Conservation (phyloP, 2,797 vertebrate species). For the Sparus aurata region DNA sequence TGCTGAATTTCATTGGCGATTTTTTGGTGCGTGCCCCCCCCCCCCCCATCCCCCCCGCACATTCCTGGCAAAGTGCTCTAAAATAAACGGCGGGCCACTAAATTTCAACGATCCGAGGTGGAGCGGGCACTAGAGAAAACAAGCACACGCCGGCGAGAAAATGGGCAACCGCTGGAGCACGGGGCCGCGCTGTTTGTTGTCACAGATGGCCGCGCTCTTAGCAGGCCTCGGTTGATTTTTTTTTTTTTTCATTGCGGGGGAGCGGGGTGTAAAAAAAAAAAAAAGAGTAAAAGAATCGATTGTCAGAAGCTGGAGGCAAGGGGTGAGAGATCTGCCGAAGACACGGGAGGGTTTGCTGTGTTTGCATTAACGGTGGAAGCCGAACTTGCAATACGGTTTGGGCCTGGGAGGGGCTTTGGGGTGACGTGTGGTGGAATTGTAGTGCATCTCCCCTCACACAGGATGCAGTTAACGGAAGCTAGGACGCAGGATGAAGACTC, state of each 20-base stretch:
- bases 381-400: background rate
- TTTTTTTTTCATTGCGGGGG: constrained; percentile 32
- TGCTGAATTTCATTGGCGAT: constrained; percentile 41
- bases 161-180: constrained; percentile 55
- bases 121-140: constrained; percentile 73
- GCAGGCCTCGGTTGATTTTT: constrained; percentile 23
- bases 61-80: constrained; percentile 79
- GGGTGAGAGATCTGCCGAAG: constrained; percentile 2
- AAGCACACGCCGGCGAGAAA: constrained; percentile 66
- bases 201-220: constrained; percentile 72
- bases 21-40: constrained; percentile 47
- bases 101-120: constrained; percentile 61
- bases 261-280: background rate
- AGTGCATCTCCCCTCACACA: background rate
- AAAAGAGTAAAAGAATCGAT: constrained; percentile 42
- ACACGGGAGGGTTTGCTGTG: constrained; percentile 40
- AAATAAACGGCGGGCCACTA: constrained; percentile 77
- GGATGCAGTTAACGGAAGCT: background rate
- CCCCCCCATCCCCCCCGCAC: constrained; percentile 4
- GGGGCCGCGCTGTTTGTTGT: constrained; percentile 64
- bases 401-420: constrained; percentile 27
- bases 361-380: constrained; percentile 20
- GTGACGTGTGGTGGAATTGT: background rate
- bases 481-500: background rate
- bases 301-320: constrained; percentile 13